Base-by-base conservation (phyloP, 64 coral and sea anemone genomes). In the Catalaphyllia jardinei region DNA sequence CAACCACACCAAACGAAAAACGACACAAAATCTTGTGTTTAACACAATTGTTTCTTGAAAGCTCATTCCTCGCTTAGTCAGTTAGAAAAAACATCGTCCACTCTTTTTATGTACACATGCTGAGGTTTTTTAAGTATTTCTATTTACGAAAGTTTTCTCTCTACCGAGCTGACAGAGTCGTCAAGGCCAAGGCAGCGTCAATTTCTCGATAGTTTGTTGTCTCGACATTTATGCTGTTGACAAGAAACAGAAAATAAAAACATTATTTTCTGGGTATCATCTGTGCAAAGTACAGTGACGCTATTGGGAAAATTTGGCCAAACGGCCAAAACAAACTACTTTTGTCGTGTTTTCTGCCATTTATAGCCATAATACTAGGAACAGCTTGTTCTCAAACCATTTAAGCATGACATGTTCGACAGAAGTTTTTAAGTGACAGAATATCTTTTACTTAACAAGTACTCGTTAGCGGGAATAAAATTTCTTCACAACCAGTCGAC, bases 101-200 rank as follows among this genome's bases (percentile, higher is more conserved):
- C 63, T 85, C 63, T 85, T 3, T 85, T 10, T 85, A 85, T 85
- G 51, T 71, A 85, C 81, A 85, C 81, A 52, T 24, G 60, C 71
- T 83, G 29, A 67, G 7, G 11, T 27, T 30, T 63, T 83, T 65
- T 39, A 38, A 65, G 29, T 64, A 82, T 39, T 50, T 38, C 38
- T 69, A 71, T 50, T 7, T 71, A 71, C 31, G 20, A 71, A 51
- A 85, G 81, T 27, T 85, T 15, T 31, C 8, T 80, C 18, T 83
- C 71, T 88, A 96, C 76, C 91, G 95, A 51, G 95, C 72, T 57
- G 95, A 96, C 72, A 96, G 95, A 19, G 95, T 96, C 77, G 95
- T 96, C 20, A 96, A 39, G 11, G 95, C 95, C 24, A 96, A 67
- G 2, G 95, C 95, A 0, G 95, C 95, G 72, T 96, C 95, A 42